Conservation (phyloP, 2,888 invertebrate genomes). For the Diabrotica balteata region DNA sequence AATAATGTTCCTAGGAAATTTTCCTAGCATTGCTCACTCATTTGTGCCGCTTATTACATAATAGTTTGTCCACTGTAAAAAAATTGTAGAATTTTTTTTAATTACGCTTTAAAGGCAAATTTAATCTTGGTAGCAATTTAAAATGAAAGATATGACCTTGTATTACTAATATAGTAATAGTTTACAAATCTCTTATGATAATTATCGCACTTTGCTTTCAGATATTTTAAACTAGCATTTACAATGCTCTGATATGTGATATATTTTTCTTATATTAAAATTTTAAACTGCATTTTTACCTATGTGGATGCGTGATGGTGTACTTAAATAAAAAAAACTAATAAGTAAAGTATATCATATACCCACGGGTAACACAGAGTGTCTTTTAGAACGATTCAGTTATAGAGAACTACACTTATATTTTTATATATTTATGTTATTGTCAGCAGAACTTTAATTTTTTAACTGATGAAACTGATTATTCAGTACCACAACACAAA, state of each 20-base stretch:
- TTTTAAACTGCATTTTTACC: conserved; percentile 4
- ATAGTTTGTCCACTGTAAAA: no score
- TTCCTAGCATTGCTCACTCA: no score
- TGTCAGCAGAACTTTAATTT: not conserved
- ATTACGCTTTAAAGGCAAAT: no score
- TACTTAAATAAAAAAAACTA: conserved; percentile 4
- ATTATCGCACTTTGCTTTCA: conserved; percentile 45
- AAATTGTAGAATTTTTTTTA: no score
- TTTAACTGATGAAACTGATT: no score
- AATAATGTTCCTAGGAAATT: no score
- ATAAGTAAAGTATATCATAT: conserved; percentile 25
- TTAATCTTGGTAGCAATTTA: no score
- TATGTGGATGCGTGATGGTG: conserved; percentile 9
- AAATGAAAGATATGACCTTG: no score
- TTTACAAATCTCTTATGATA: conserved; percentile 45
- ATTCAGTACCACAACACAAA: no score
- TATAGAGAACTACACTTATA: no score
- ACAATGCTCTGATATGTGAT: conserved; percentile 30
- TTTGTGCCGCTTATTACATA: no score
- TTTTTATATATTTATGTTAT: not conserved
- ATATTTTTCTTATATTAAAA: conserved; percentile 27
- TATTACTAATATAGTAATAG: conserved; percentile 37
- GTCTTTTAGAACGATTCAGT: not conserved
- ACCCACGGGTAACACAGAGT: conserved; percentile 13
- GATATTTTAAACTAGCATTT: conserved; percentile 42